Base-by-base conservation (phyloP, 2,797 vertebrate species). In the Sebastes cheni region DNA sequence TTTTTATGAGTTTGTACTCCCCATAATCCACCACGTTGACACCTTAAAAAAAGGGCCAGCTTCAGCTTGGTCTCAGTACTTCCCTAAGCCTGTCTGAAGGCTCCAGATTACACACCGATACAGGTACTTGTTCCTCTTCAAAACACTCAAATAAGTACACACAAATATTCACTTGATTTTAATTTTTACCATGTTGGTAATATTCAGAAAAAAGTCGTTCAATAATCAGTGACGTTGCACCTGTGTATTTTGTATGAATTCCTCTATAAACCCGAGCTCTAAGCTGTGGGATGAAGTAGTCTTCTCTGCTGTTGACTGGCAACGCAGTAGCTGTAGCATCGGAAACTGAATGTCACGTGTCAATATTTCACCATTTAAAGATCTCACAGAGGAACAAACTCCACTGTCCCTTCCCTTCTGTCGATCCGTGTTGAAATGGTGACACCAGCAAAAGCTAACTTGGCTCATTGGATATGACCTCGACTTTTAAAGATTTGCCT, bases 171-270 rank as follows among this genome's bases (percentile, higher is more conserved):
- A 72, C 29, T 75, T 58, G 58, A 25, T 80, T 79, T 67, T 58
- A 79, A 66, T 62, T 18, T 86, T 84, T 88, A 90, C 75, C 76
- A 56, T 76, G 84, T 83, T 88, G 86, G 86, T 89, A 84, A 85
- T 64, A 69, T 69, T 79, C 54, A 58, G 60, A 25, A 42, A 46
- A 46, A 72, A 2, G 30, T 64, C n/a, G 16, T 42, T 75, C 2
- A 55, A 4, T 36, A 55, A 25, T 67, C 67, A 30, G 74, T 74
- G 50, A 56, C 10, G 59, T 62, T 16, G 14, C 23, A 46, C 42
- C 42, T 46, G 42, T 56, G 18, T 46, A 25, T 64, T 83, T 36
- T 11, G 25, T 67, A 32, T 30, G 59, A 61, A 11, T 25, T 8
- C 11, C 3, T 65, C 1, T 23, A 10, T 27, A 52, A 66, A 75